Evolutionary conservation across 1,140 invertebrate species (phyloP).

Genomic region (Triops longicaudatus): DNA sequence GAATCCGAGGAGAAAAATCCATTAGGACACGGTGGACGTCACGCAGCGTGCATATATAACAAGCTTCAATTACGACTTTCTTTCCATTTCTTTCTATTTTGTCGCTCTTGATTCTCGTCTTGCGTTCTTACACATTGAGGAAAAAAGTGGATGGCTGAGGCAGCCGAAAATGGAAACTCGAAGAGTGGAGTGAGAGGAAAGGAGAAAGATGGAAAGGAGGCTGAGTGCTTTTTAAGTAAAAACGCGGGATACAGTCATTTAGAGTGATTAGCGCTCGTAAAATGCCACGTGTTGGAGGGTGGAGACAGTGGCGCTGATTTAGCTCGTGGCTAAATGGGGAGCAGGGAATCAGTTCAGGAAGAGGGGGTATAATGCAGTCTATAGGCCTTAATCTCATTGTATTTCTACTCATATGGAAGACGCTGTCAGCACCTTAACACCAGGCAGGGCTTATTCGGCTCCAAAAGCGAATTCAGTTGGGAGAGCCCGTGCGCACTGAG

Average conservation of each 20-base stretch:
- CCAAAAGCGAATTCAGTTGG: too few species aligned
- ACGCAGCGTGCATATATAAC: slow-evolving; percentile 11
- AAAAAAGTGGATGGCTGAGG: background rate
- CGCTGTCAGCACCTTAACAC: too few species aligned
- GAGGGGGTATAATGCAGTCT: too few species aligned
- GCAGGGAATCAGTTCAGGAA: too few species aligned
- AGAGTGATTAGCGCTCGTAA: background rate
- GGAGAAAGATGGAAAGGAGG: background rate
- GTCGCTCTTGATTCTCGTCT: background rate
- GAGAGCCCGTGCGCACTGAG: too few species aligned
- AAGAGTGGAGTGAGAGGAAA: background rate
- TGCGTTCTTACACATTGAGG: background rate
- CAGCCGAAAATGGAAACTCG: background rate
- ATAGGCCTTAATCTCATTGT: too few species aligned
- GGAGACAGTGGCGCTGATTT: too few species aligned
- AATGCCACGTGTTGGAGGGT: background rate
- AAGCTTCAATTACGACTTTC: background rate
- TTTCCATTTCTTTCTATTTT: background rate
- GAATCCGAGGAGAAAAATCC: background rate
- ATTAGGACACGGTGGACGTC: slow-evolving; percentile 11
- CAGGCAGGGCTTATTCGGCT: too few species aligned
- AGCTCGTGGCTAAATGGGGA: too few species aligned
- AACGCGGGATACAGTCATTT: slow-evolving; percentile 5
- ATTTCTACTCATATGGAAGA: too few species aligned
- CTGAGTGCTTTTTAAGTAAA: slow-evolving; percentile 8